These are phyloP conservation scores for Anoplopoma fimbria DNA, from an alignment of 2,113 vertebrate genomes.

Conservation along the genomic window DNA sequence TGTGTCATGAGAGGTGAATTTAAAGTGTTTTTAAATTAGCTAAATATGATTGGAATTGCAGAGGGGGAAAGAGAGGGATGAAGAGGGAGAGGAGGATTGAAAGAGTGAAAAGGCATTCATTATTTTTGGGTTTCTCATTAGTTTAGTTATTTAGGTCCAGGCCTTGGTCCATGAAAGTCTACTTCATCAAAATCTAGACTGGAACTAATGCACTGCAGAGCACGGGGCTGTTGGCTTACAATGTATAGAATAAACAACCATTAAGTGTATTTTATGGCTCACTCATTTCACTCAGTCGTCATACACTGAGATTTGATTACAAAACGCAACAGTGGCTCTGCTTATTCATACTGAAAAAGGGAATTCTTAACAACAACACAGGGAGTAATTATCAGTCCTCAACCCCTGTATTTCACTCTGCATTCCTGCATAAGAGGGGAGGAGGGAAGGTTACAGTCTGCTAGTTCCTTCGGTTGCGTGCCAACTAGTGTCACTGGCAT, in stretches of 20 bases:
- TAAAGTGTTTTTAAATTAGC: constrained; percentile 13
- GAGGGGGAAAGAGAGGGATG: not conserved
- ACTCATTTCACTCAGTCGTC: not conserved
- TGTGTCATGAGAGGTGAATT: constrained; percentile 20
- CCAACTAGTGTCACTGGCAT: constrained; percentile 50
- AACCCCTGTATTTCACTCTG: constrained; percentile 49
- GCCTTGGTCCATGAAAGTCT: not conserved
- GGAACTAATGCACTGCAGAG: not conserved
- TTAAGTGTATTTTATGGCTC: constrained; percentile 1
- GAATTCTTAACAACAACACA: constrained; percentile 46
- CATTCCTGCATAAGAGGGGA: constrained; percentile 47
- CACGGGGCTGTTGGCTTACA: not conserved
- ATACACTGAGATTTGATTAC: not conserved
- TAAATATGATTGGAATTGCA: constrained; percentile 36
- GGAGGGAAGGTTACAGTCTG: constrained; percentile 15
- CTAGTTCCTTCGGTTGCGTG: constrained; percentile 29
- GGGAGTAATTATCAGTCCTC: constrained; percentile 60
- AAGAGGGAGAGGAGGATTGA: not conserved
- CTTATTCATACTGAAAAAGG: constrained; percentile 30
- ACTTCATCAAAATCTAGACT: constrained; percentile 6
- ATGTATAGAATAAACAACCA: constrained; percentile 7
- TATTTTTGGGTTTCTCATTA: not conserved
- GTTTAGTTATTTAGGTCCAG: constrained; percentile 14
- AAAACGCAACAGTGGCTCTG: not conserved
- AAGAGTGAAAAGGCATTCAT: not conserved